These are phyloP conservation scores for Mormyrus iriodes DNA, from an alignment of 2,113 vertebrate genomes.

Conservation along the genomic window DNA sequence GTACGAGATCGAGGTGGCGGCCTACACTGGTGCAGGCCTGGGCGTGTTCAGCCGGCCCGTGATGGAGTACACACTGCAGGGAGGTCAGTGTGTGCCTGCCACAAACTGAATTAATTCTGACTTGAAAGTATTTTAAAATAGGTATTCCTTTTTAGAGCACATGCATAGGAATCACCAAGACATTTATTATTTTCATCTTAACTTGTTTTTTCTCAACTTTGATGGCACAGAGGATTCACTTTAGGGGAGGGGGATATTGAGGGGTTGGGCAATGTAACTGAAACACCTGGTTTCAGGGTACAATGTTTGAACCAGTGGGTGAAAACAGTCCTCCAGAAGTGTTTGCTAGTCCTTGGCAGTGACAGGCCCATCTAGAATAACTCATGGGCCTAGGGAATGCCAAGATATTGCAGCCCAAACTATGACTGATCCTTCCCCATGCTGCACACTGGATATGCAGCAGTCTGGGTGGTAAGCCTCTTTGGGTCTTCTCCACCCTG, in stretches of 20 bases:
- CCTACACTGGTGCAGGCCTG: conserved; percentile 84
- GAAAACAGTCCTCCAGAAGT: neutral
- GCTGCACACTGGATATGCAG: too few relatives aligned
- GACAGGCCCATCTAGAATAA: neutral
- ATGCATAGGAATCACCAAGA: neutral
- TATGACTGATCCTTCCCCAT: too few relatives aligned
- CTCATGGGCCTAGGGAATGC: too few relatives aligned
- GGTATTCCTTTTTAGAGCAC: neutral
- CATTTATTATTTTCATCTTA: neutral
- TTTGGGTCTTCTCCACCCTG: too few relatives aligned
- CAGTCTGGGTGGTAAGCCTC: too few relatives aligned
- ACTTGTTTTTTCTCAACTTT: neutral
- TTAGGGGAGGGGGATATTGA: neutral
- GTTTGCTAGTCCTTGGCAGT: neutral
- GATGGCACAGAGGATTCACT: neutral
- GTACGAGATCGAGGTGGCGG: conserved; percentile 95
- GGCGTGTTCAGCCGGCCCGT: conserved; percentile 66
- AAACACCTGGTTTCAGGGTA: neutral
- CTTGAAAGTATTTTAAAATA: neutral
- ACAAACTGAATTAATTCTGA: neutral
- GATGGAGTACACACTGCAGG: conserved; percentile 68
- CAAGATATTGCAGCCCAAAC: too few relatives aligned
- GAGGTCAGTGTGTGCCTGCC: conserved; percentile 57
- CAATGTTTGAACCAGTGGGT: neutral
- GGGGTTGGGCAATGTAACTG: neutral